Evolutionary conservation across 2,888 invertebrate genomes (phyloP).

Genomic region (Drosophila vallismaia): DNA sequence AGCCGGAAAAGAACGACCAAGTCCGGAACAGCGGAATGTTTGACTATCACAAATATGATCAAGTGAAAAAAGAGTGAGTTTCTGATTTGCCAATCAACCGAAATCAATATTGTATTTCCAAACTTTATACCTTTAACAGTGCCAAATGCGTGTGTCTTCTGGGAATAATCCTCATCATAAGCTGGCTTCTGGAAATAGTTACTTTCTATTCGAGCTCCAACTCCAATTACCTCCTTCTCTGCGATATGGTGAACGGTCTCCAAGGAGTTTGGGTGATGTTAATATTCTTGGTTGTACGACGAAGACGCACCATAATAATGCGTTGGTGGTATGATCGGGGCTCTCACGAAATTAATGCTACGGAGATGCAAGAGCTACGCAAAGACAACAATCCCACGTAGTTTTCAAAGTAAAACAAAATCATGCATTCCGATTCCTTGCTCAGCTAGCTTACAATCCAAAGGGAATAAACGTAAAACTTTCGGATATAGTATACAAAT

Average conservation of each 20-base stretch:
- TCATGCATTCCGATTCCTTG: background rate
- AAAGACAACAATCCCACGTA: constrained; percentile 54
- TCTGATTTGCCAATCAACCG: background rate
- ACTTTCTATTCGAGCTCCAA: constrained; percentile 84
- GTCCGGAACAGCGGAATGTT: constrained; percentile 20
- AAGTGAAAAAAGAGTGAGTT: constrained; percentile 81
- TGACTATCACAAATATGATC: constrained; percentile 76
- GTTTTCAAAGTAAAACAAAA: constrained; percentile 24
- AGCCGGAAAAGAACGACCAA: constrained; percentile 42
- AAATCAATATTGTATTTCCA: background rate
- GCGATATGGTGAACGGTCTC: constrained; percentile 88
- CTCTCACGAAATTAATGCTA: constrained; percentile 76
- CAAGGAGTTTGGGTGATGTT: constrained; percentile 89
- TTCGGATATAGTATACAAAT: background rate
- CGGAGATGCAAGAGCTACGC: constrained; percentile 59
- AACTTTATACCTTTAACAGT: constrained; percentile 51
- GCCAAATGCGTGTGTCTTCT: constrained; percentile 84
- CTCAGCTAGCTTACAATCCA: background rate
- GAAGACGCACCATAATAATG: constrained; percentile 79
- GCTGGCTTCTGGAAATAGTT: constrained; percentile 89
- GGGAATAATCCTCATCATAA: constrained; percentile 88
- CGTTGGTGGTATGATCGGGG: constrained; percentile 84
- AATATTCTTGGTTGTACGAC: constrained; percentile 85
- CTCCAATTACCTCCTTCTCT: constrained; percentile 85
- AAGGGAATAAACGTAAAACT: constrained; percentile 3